Conservation (phyloP, 2,113 vertebrate species). For the Myotis brandtii region DNA sequence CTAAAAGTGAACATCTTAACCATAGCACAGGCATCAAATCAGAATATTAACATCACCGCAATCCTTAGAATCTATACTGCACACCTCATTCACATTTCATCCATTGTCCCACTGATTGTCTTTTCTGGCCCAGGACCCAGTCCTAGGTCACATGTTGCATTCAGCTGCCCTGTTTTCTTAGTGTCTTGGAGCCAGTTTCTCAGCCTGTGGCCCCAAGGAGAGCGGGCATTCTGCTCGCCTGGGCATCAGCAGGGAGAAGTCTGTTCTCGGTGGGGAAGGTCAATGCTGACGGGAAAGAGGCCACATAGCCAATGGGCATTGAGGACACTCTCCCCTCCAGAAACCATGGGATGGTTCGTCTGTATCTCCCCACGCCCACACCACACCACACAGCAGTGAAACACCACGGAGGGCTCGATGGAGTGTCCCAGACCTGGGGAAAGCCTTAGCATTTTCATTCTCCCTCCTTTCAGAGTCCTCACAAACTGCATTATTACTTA, state of each 20-base stretch:
- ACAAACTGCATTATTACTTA: not conserved
- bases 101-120: not conserved
- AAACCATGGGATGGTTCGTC: not conserved
- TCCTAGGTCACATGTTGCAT: not conserved
- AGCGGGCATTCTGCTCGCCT: too few species aligned
- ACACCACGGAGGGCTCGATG: too few species aligned
- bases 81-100: not conserved
- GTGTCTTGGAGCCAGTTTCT: not conserved
- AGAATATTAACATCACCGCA: not conserved
- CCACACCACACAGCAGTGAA: not conserved
- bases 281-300: not conserved
- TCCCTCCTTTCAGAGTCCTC: not conserved
- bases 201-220: not conserved
- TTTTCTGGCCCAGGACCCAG: not conserved
- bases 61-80: not conserved
- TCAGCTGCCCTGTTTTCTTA: not conserved
- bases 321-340: not conserved
- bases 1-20: not conserved
- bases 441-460: not conserved
- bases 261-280: not conserved
- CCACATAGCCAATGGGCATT: fast-evolving
- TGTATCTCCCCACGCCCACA: not conserved
- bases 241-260: not conserved
- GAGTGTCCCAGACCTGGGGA: not conserved
- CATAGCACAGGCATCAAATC: not conserved